Conservation (phyloP, 2,797 vertebrate genomes). For the Sebastes variabilis region DNA sequence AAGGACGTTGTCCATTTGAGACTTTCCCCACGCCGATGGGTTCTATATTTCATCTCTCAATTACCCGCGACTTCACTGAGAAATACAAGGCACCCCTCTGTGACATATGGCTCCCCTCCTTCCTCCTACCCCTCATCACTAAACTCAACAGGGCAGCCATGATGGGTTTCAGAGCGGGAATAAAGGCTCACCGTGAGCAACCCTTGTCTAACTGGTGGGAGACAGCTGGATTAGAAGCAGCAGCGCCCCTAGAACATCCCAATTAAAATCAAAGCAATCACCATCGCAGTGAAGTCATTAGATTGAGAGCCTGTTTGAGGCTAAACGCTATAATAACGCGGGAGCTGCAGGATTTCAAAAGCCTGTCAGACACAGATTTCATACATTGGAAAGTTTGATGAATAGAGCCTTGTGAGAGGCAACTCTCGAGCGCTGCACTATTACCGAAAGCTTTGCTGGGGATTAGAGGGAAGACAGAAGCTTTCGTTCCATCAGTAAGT, state of each 20-base stretch:
- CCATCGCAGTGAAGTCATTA: constrained; percentile 69
- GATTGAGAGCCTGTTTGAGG: constrained; percentile 76
- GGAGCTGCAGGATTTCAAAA: constrained; percentile 73
- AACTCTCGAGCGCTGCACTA: constrained; percentile 76
- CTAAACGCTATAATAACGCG: constrained; percentile 75
- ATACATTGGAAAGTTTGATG: constrained; percentile 80
- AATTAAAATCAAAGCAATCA: constrained; percentile 83
- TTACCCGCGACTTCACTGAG: constrained; percentile 55
- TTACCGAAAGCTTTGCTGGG: constrained; percentile 78
- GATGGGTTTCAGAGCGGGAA: constrained; percentile 52
- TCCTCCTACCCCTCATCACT: constrained; percentile 5
- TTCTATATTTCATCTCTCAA: constrained; percentile 69
- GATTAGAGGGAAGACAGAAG: constrained; percentile 80
- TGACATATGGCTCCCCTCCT: constrained; percentile 38
- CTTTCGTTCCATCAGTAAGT: constrained; percentile 76
- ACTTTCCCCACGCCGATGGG: constrained; percentile 49
- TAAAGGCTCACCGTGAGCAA: constrained; percentile 57
- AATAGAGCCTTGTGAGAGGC: constrained; percentile 77
- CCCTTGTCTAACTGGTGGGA: constrained; percentile 70
- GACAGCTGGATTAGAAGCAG: constrained; percentile 75
- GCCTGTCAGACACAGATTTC: constrained; percentile 78
- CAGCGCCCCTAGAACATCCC: constrained; percentile 69
- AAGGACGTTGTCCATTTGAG: constrained; percentile 28
- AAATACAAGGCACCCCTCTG: constrained; percentile 42
- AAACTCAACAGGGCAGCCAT: constrained; percentile 53